Base-by-base conservation (phyloP, 2,797 vertebrate species). In the Allobates femoralis region DNA sequence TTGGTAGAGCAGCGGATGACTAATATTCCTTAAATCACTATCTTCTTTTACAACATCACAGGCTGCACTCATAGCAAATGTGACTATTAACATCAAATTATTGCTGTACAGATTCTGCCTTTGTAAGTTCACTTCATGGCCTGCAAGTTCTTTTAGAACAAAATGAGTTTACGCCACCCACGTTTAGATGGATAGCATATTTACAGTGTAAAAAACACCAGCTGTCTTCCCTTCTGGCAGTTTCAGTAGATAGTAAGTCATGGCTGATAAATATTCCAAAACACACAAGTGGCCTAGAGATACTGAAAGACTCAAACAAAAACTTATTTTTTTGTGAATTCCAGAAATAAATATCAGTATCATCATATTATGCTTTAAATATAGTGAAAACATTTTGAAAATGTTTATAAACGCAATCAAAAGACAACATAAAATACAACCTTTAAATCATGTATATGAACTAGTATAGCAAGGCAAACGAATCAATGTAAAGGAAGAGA, bases 161-260 rank as follows among this genome's bases (percentile, higher is more conserved):
- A 82, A 46, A 82, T 77, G 79, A 53, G 41, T 82, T 82, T 82
- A 82, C 79, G 34, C 79, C 85, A 86, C 85, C 85, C 85, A 82
- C 79, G 71, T 86, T 53, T 82, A 86, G 85, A 86, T 76, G 3
- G 79, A 82, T 86, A 86, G 85, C 85, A 86, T 86, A 86, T 86
- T 86, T 86, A 86, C 69, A 82, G 75, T 46, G 69, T 74, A 82
- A 86, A 86, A 86, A 86, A 86, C 85, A 86, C 85, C 85, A 86
- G 78, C 79, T 86, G 85, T 86, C 85, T 81, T 56, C 58, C 71
- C 79, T 86, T 86, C 79, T 86, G 85, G 55, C 79, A 82, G 71
- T 81, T 86, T 82, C 58, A 82, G 46, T 75, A 82, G 69, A 86
- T 82, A 46, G 79, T 86, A 86, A 82, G 79, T 86, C 71, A 77